These are phyloP conservation scores for Noctuana brunneofusca DNA, from an alignment of 2,888 invertebrate species.

Conservation along the genomic window DNA sequence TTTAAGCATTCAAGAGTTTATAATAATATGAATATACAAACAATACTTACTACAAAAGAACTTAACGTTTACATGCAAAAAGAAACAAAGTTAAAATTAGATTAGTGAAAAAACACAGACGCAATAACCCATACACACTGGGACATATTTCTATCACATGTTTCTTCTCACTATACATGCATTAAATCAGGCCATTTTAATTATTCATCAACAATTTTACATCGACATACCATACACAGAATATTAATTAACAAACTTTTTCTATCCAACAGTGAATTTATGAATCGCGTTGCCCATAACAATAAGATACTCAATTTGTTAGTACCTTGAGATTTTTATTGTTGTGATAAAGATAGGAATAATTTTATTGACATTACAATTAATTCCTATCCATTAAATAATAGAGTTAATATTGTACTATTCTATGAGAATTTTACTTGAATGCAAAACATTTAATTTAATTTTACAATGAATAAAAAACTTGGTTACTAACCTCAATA, in stretches of 20 bases:
- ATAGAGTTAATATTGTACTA: neutral
- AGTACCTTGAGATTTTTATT: constrained; percentile 4
- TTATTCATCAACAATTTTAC: neutral
- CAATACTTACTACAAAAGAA: no score
- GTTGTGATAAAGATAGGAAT: neutral
- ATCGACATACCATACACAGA: neutral
- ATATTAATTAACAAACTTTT: constrained; percentile 16
- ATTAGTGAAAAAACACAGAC: neutral
- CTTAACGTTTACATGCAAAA: no score
- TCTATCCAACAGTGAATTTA: constrained; percentile 12
- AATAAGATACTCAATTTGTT: neutral
- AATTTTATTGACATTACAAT: neutral
- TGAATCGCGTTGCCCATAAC: constrained; percentile 1
- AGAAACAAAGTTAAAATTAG: neutral
- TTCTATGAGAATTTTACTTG: neutral
- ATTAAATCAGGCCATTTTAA: neutral
- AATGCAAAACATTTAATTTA: neutral
- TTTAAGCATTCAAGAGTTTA: neutral
- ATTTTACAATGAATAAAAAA: no score
- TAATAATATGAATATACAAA: no score
- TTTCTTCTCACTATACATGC: neutral
- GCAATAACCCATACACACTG: neutral
- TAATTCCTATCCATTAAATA: neutral
- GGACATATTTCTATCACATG: no score
- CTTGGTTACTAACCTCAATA: no score